A percentile compares a stretch with the other conserved stretches of the same genome.
phyloP scores from a whole-genome alignment of 23 tunicate species.

The Oikopleura vanhoeffeni region DNA sequence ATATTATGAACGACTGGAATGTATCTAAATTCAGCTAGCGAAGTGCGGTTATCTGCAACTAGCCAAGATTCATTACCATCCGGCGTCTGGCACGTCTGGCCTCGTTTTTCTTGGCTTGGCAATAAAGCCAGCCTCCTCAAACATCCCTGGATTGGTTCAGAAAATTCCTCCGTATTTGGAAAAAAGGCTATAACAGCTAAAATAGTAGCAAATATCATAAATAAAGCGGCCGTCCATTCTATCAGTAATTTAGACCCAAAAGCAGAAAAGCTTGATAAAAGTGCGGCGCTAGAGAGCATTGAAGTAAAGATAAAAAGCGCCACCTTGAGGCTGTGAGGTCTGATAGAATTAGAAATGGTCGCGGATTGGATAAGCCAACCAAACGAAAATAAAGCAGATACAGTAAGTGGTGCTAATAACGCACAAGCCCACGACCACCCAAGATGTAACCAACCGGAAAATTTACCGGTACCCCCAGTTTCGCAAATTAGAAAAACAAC shows the following conservation, averaged over 20 bases:
- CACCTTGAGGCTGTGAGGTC: not conserved
- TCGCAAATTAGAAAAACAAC: not conserved
- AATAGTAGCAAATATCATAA: not conserved
- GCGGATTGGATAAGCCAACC: not conserved
- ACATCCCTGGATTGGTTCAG: not conserved
- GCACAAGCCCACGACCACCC: not conserved
- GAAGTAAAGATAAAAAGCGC: not conserved
- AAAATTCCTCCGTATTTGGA: not conserved
- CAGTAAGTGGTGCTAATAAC: not conserved
- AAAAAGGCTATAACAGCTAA: not conserved
- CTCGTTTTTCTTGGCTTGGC: not conserved
- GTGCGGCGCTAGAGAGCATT: not conserved
- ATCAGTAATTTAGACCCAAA: not conserved
- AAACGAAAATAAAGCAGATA: not conserved
- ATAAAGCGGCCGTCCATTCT: not conserved
- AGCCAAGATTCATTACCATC: not conserved
- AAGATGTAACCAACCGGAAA: not conserved
- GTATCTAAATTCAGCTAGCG: not conserved
- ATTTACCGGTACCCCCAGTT: not conserved
- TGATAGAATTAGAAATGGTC: not conserved
- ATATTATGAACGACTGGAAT: conserved; percentile 10
- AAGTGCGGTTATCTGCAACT: conserved; percentile 6
- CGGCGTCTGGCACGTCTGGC: not conserved
- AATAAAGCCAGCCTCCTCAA: not conserved
- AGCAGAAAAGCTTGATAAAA: not conserved